Base-by-base conservation (phyloP, 2,797 vertebrate genomes). In the Spheniscus humboldti region DNA sequence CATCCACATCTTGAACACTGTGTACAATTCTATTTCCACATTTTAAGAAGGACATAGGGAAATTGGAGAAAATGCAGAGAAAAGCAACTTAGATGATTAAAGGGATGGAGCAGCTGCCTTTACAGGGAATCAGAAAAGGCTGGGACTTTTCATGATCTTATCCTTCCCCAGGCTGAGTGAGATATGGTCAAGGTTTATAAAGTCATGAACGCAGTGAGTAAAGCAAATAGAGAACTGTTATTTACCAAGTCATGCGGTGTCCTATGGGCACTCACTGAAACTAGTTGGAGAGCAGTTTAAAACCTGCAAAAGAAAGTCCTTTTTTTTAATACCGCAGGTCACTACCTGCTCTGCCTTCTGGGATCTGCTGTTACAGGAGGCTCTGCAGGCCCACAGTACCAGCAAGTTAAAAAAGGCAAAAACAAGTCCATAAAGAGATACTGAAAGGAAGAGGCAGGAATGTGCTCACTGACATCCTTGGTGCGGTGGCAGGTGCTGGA, bases 11-110 rank as follows among this genome's bases (percentile, higher is more conserved):
- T 74, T 64, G 56, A 86, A n/a, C 5, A 25, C 24, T 37, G 31
- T 52, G 55, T 33, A 37, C 39, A 60, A 92, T 74, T 56, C 56
- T 48, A 41, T 87, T 94, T 78, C 39, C 31, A 35, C 3, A 0
- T 91, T 91, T 86, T 69, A 72, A 78, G 84, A 84, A 68, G 27
- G 9, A 62, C 41, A 60, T 12, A 62, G 20, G 25, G 41, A 87
- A 92, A 82, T 47, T 18, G 59, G 41, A 78, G 57, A 72, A 68
- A 73, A 81, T 24, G 25, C 37, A 64, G 57, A 47, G 25, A 47
- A 92, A 81, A 94, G 30, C 41, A 91, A 18, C 50, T 62, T 72
- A 89, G 27, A 66, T 79, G 39, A 79, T 85, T 82, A 76, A 76
- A 91, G 17, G 57, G 30, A 47, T 66, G 41, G 66, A 89, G 28